Evolutionary conservation across 2,113 vertebrate species (phyloP).

Genomic region (Raja brachyura): DNA sequence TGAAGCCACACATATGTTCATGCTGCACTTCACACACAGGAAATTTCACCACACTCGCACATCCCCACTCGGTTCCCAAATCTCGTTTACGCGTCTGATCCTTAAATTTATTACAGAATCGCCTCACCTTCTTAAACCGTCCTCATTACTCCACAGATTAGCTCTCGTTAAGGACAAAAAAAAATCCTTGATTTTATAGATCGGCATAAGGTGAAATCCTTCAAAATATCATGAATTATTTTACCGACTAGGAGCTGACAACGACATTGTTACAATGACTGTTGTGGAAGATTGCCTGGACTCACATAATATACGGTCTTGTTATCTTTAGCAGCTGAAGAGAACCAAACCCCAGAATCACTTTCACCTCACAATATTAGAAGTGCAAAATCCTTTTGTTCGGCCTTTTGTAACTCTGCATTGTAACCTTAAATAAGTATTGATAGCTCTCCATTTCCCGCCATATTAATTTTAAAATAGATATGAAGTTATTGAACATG

Average conservation of each 20-base stretch:
- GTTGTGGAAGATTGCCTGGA: background rate
- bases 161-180: background rate
- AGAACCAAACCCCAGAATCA: background rate
- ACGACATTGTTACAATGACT: background rate
- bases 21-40: background rate
- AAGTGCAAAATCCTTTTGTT: conserved; percentile 7
- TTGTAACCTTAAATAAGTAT: background rate
- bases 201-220: background rate
- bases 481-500: conserved; percentile 20
- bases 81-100: background rate
- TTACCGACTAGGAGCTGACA: background rate
- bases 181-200: background rate
- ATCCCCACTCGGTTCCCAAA: background rate
- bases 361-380: background rate
- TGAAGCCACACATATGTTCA: background rate
- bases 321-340: background rate
- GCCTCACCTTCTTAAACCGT: background rate
- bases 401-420: background rate
- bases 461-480: conserved; percentile 16
- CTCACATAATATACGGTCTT: background rate
- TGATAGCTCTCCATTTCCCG: background rate
- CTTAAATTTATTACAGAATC: background rate
- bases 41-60: background rate
- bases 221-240: background rate
- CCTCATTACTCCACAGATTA: background rate